phyloP scores from a whole-genome alignment of 2,888 invertebrate genomes.

The Itoplectis maculator region DNA sequence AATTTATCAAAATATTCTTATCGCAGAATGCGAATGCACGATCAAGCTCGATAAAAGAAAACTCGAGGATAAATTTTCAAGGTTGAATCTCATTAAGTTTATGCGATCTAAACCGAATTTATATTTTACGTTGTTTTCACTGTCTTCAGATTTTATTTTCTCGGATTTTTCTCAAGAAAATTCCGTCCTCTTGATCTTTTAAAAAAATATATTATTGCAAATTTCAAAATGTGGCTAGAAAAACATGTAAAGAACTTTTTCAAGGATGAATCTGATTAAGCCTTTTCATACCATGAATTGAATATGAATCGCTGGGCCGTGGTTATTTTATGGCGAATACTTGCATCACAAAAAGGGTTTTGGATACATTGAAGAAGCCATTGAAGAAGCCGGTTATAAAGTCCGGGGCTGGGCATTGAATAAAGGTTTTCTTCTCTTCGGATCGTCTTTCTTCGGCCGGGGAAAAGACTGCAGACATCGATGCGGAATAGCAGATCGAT shows the following conservation, averaged over 20 bases:
- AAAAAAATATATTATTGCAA: no score
- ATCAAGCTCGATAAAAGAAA: no score
- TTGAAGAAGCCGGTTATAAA: background rate
- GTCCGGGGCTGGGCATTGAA: conserved; percentile 1
- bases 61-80: no score
- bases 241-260: background rate
- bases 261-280: background rate
- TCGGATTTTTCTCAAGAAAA: no score
- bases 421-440: background rate
- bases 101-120: no score
- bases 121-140: no score
- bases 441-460: background rate
- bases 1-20: no score
- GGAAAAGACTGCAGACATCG: conserved; percentile 13
- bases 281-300: background rate
- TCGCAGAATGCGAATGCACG: no score
- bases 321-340: background rate
- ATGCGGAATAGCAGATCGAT: conserved; percentile 38
- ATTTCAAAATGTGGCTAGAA: background rate
- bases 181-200: no score
- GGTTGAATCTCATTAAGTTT: no score
- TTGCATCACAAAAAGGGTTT: conserved; percentile 3
- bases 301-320: background rate
- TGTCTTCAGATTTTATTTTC: no score
- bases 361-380: background rate